These are phyloP conservation scores for Nothoprocta pentlandii DNA, from an alignment of 2,113 vertebrate genomes.

Conservation along the genomic window DNA sequence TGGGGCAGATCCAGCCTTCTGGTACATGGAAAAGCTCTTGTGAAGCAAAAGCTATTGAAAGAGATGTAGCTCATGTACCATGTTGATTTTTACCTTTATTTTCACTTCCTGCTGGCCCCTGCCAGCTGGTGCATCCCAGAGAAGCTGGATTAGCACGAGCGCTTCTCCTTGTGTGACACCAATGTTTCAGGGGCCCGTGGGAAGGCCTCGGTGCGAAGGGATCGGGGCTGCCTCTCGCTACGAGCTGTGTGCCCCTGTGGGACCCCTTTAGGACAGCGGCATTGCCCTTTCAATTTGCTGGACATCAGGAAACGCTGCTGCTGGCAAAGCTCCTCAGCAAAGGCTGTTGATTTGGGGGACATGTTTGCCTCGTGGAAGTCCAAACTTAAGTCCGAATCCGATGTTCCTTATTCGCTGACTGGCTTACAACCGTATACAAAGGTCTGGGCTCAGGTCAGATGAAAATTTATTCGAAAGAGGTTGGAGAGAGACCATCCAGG, in stretches of 20 bases:
- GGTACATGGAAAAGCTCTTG: not conserved
- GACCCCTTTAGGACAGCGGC: not conserved
- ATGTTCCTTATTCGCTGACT: not conserved
- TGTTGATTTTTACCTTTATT: not conserved
- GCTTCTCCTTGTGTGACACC: not conserved
- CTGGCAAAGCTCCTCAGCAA: slow-evolving; percentile 5
- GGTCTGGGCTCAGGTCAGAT: not conserved
- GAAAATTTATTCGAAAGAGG: not conserved
- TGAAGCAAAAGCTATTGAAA: not conserved
- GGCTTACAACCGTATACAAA: not conserved
- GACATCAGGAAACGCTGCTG: not conserved
- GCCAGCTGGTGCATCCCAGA: not conserved
- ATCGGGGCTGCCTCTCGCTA: fast-evolving
- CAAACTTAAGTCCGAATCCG: not conserved
- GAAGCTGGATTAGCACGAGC: not conserved
- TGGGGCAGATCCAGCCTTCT: not conserved
- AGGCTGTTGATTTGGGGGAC: not conserved
- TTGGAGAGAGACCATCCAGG: not conserved
- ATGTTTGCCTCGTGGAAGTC: not conserved
- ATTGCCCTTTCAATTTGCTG: not conserved
- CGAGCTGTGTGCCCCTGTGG: not conserved
- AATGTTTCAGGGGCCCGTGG: not conserved
- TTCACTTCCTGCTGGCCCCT: not conserved
- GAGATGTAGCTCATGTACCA: not conserved
- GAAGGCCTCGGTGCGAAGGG: not conserved